Base-by-base conservation (phyloP, 2,888 invertebrate genomes). In the Eudemis profundana region DNA sequence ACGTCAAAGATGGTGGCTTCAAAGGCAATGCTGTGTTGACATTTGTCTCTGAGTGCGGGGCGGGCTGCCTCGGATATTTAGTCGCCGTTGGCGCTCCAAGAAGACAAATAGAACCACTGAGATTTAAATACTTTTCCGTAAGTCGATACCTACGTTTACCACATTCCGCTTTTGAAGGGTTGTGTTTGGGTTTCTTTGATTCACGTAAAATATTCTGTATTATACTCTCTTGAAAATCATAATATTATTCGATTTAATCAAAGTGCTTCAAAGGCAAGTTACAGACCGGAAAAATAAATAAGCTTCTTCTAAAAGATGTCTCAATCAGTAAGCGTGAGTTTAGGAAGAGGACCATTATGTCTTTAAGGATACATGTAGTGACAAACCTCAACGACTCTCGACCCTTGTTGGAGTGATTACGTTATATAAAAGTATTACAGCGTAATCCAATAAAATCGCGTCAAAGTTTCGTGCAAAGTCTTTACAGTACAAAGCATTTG, bases 1-100 rank as follows among this genome's bases (percentile, higher is more conserved):
- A 80, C 78, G 77, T 75, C 77, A 75, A 80, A 78, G 77, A 78
- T 76, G 78, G 74, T 80, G 76, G 75, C 80, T 85, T 88, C 88
- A 89, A 89, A 89, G 87, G 83, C 83, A 80, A 70, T 78, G 79
- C 74, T 78, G 79, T 89, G 85, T 88, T 89, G 88, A 86, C 86
- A 85, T 86, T 87, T 84, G 85, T 85, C 84, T 86, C 81, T 74
- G 78, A 79, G 77, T 80, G 82, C 78, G 78, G 79, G 77, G 70
- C 74, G 77, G 80, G 81, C 78, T 79, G 77, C 83, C 84, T 78
- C 83, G 83, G 87, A 87, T 88, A 87, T 89, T 88, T 86, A 87
- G 87, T 85, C 84, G 83, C 88, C 81, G 78, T 69, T 77, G 82
- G 86, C 85, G 83, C 78, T 83, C 79, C 76, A 77, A 79, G 82